phyloP scores from a whole-genome alignment of 2,888 invertebrate genomes.

The Machimus atricapillus region DNA sequence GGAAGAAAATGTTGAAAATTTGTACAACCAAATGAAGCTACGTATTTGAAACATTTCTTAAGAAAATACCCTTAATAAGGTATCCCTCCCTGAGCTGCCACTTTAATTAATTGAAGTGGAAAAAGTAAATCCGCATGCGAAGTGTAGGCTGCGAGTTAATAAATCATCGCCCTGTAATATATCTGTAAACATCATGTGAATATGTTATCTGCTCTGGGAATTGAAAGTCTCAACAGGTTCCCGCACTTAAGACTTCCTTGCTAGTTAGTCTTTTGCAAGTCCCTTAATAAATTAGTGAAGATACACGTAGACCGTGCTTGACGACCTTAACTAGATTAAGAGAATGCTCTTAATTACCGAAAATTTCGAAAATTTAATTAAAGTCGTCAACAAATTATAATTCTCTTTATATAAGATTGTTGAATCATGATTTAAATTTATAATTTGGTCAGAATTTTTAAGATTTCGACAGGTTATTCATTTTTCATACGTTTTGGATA shows the following conservation, averaged over 20 bases:
- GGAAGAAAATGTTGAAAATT: too few species aligned
- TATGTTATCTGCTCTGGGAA: slow-evolving; percentile 47
- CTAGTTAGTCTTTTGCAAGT: slow-evolving; percentile 7
- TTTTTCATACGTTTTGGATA: neutral
- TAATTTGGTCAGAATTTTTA: neutral
- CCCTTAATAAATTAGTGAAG: slow-evolving; percentile 40
- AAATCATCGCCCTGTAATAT: slow-evolving; percentile 36
- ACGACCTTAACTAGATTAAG: slow-evolving; percentile 42
- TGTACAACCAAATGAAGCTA: too few species aligned
- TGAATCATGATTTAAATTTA: neutral
- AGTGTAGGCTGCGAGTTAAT: slow-evolving; percentile 13
- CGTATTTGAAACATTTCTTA: neutral
- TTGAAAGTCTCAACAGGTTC: slow-evolving; percentile 48
- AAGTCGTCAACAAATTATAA: neutral
- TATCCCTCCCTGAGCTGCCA: neutral
- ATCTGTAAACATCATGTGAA: slow-evolving; percentile 47
- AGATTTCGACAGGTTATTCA: neutral
- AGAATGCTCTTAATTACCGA: slow-evolving; percentile 35
- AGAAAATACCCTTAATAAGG: neutral
- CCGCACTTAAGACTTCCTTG: slow-evolving; percentile 44
- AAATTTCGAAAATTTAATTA: slow-evolving; percentile 6
- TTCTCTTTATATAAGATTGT: neutral
- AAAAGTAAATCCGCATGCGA: slow-evolving; percentile 16
- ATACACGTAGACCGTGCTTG: slow-evolving; percentile 6
- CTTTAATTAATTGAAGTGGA: slow-evolving; percentile 29